A percentile compares a stretch with the other conserved stretches of the same genome.
These are phyloP conservation scores for Oncopeltus fasciatus DNA, from an alignment of 1,140 invertebrate species.

Conservation along the genomic window DNA sequence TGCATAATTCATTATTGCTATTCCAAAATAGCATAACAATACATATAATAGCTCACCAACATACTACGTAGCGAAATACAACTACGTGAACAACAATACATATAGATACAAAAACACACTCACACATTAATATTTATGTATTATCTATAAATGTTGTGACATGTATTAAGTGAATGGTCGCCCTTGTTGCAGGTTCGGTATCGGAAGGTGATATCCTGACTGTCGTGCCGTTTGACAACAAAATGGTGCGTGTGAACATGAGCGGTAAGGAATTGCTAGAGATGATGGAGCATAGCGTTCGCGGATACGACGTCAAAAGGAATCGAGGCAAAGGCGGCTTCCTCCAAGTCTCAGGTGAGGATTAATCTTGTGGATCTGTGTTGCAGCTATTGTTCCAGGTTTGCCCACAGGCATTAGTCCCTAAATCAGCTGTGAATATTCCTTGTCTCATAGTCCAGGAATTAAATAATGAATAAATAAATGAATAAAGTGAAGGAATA, in stretches of 20 bases:
- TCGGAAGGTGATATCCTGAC: slow-evolving; percentile 38
- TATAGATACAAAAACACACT: neutral
- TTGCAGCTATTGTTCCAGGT: neutral
- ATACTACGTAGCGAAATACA: neutral
- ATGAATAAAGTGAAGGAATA: neutral
- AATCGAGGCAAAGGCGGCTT: slow-evolving; percentile 11
- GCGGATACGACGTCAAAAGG: slow-evolving; percentile 13
- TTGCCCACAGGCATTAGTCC: too few species aligned
- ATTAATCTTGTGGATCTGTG: neutral
- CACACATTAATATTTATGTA: neutral
- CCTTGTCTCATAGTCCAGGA: neutral
- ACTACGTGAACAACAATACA: neutral
- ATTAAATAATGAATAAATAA: neutral
- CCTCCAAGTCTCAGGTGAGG: slow-evolving; percentile 20
- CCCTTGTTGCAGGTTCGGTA: slow-evolving; percentile 32
- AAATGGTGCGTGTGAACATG: slow-evolving; percentile 33
- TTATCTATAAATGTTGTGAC: neutral
- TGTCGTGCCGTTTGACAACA: slow-evolving; percentile 43
- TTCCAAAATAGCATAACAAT: neutral
- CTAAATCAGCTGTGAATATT: neutral
- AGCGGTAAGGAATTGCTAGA: slow-evolving; percentile 28
- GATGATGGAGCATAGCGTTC: slow-evolving; percentile 17
- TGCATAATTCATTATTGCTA: neutral
- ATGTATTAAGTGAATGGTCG: neutral
- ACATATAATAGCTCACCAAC: neutral